Percentiles rank a stretch among this genome's conserved stretches.
These are phyloP conservation scores for Chloebia gouldiae DNA, from an alignment of 2,113 vertebrate genomes.

Conservation along the genomic window DNA sequence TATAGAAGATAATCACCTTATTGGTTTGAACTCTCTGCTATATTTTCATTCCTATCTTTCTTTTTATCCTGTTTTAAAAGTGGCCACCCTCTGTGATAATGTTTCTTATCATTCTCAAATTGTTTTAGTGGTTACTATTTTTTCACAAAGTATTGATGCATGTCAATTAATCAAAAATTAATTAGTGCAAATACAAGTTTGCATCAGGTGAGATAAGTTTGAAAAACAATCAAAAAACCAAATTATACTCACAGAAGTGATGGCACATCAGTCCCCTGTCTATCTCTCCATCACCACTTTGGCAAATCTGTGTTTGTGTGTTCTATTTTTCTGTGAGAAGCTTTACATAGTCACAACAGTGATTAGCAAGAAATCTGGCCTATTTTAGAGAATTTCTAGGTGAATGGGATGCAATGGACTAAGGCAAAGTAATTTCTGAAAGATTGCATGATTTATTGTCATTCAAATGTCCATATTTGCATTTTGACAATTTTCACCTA, in stretches of 20 bases:
- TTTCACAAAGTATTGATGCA: not conserved
- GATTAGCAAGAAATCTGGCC: not conserved
- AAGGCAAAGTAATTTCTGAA: not conserved
- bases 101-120: not conserved
- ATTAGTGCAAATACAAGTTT: not conserved
- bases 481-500: not conserved
- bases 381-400: not conserved
- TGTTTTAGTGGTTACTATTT: not conserved
- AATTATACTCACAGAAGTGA: not conserved
- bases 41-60: not conserved
- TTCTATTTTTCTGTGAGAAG: not conserved
- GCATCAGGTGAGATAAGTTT: not conserved
- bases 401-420: not conserved
- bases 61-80: not conserved
- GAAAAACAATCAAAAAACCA: not conserved
- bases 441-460: not conserved
- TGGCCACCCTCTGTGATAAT: not conserved
- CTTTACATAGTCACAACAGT: not conserved
- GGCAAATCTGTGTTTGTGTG: not conserved
- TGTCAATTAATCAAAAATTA: not conserved
- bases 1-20: not conserved
- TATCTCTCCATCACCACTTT: not conserved
- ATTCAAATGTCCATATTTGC: not conserved
- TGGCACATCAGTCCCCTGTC: not conserved
- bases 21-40: fast-evolving